A percentile compares a stretch with the other conserved stretches of the same genome.
phyloP scores from a whole-genome alignment of 2,113 vertebrate species.

The Arizona elegans region DNA sequence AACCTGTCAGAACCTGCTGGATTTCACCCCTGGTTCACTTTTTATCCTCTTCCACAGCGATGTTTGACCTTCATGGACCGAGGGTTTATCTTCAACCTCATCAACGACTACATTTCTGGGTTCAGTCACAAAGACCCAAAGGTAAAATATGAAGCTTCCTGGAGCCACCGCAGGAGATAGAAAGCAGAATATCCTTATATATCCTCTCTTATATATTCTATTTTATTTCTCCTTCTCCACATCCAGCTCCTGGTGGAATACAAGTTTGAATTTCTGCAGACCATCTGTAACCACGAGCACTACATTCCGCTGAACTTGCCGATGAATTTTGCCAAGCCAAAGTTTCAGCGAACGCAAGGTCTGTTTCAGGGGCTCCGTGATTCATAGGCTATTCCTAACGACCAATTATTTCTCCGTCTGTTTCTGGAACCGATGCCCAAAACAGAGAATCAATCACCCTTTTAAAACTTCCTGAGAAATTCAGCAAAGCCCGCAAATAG shows the following conservation, averaged over 20 bases:
- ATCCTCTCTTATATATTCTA: background rate
- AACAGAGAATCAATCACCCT: no score
- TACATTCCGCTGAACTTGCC: constrained; percentile 96
- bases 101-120: constrained; percentile 94
- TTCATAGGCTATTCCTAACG: background rate
- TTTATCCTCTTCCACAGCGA: constrained; percentile 71
- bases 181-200: background rate
- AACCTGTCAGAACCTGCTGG: no score
- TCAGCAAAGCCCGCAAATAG: background rate
- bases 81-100: constrained; percentile 89
- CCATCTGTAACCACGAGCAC: constrained; percentile 91
- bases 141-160: constrained; percentile 67
- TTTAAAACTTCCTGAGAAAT: background rate
- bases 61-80: constrained; percentile 96
- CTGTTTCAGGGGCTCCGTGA: constrained; percentile 28
- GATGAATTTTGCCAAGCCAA: constrained; percentile 91
- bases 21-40: background rate
- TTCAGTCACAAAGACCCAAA: constrained; percentile 93
- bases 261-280: constrained; percentile 96
- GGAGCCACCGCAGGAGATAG: background rate
- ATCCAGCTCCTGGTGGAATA: constrained; percentile 87
- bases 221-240: background rate
- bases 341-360: constrained; percentile 91
- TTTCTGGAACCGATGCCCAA: no score
- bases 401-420: background rate